Conservation (phyloP, 1,140 invertebrate species). For the Pogonognathellus flavescens region DNA sequence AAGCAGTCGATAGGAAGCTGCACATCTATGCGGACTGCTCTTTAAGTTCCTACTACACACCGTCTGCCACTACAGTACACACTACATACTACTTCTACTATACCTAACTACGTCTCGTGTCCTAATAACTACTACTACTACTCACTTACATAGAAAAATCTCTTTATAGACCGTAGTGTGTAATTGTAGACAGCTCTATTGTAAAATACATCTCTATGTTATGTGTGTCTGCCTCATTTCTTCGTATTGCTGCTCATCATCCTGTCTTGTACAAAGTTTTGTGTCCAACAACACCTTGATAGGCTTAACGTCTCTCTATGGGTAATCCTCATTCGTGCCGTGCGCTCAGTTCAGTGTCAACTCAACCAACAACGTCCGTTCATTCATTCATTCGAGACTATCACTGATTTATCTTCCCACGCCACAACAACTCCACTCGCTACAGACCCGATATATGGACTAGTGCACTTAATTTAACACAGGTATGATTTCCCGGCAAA, state of each 20-base stretch:
- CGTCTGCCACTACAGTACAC: not conserved
- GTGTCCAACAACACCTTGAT: conserved; percentile 37
- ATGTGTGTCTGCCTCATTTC: conserved; percentile 20
- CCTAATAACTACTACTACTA: not conserved
- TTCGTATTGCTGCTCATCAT: conserved; percentile 34
- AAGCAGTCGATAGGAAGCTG: conserved; percentile 66
- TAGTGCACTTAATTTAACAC: conserved; percentile 47
- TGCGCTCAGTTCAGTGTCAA: conserved; percentile 43
- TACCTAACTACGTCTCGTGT: not conserved
- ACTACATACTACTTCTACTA: conserved; percentile 25
- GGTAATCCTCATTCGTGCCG: conserved; percentile 25
- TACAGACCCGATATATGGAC: conserved; percentile 13
- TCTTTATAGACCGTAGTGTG: not conserved
- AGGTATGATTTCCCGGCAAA: conserved; percentile 24
- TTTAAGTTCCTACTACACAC: conserved; percentile 57
- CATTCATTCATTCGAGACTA: conserved; percentile 50
- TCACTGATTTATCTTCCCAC: conserved; percentile 49
- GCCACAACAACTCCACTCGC: conserved; percentile 40
- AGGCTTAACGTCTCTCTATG: conserved; percentile 46
- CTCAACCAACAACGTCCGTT: conserved; percentile 39
- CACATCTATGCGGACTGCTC: conserved; percentile 63
- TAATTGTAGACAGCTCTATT: not conserved
- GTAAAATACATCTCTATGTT: not conserved
- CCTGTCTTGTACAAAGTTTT: conserved; percentile 56
- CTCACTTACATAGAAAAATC: not conserved